Conservation (phyloP, 2,888 invertebrate species). For the Cataglyphis livida region DNA sequence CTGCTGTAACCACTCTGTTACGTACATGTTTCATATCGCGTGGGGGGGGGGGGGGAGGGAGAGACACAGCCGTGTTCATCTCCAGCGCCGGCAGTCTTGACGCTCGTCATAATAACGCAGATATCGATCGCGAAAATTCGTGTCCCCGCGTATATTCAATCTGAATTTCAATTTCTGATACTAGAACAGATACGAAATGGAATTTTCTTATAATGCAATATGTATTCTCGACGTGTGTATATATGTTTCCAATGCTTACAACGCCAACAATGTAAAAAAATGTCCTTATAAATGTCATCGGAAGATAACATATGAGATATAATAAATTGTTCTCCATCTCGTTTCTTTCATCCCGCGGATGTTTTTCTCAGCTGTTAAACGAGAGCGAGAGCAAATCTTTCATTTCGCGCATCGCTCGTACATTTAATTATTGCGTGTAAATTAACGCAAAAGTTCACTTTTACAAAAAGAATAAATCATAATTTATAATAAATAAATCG, state of each 20-base stretch:
- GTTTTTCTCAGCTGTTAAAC: neutral
- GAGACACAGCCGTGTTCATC: neutral
- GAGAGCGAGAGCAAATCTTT: constrained; percentile 1
- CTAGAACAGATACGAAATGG: constrained; percentile 8
- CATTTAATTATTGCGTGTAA: constrained; percentile 27
- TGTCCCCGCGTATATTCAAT: constrained; percentile 27
- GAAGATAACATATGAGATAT: neutral
- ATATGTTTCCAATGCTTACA: neutral
- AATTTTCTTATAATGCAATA: constrained; percentile 24
- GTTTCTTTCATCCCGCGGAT: neutral
- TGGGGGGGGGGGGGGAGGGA: neutral
- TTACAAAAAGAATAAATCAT: too few species aligned
- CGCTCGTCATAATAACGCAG: constrained; percentile 29
- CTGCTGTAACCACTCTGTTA: neutral
- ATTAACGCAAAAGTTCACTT: neutral
- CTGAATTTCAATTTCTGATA: constrained; percentile 40
- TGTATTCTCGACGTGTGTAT: neutral
- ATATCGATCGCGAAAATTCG: constrained; percentile 42
- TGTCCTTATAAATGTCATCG: neutral
- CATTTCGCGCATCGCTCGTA: constrained; percentile 5
- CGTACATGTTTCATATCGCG: constrained; percentile 5
- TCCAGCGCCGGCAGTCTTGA: neutral
- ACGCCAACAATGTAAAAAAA: neutral
- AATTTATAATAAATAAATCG: neutral
- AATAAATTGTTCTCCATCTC: neutral